Percentiles rank a stretch among this genome's conserved stretches.
Conservation (phyloP, 2,797 vertebrate genomes). For the Pantherophis alleghaniensis region DNA sequence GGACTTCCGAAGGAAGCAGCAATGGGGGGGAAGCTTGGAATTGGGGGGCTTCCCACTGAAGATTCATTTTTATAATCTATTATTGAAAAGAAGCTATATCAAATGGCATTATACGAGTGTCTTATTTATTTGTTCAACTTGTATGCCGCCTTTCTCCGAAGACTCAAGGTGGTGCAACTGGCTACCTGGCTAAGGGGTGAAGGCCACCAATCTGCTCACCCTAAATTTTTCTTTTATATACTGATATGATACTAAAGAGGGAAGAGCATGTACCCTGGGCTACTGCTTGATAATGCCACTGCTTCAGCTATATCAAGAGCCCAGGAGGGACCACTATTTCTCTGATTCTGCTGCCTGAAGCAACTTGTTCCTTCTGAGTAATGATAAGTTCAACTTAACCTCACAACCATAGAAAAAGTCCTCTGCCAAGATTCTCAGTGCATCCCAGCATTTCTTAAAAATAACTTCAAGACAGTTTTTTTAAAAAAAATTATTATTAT, state of each 20-base stretch:
- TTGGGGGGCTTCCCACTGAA: not conserved
- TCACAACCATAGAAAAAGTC: not conserved
- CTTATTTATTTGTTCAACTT: not conserved
- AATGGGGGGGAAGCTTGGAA: not conserved
- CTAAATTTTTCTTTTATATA: not conserved
- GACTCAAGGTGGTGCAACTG: not conserved
- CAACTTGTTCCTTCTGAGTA: not conserved
- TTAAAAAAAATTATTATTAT: conserved; percentile 41
- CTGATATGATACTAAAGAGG: not conserved
- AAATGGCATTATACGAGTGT: not conserved
- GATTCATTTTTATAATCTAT: not conserved
- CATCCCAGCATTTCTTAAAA: conserved; percentile 18
- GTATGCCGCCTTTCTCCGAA: too few relatives aligned
- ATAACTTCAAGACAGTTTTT: conserved; percentile 49
- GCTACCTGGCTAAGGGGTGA: not conserved
- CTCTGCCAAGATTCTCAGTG: not conserved
- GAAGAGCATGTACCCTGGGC: not conserved
- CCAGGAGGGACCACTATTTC: not conserved
- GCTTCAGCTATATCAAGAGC: not conserved
- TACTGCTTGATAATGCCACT: not conserved
- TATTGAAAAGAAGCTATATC: not conserved
- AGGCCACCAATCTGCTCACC: not conserved
- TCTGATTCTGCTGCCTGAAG: not conserved
- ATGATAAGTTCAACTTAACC: not conserved
- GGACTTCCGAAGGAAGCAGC: not conserved